These are phyloP conservation scores for Trichechus manatus DNA, from an alignment of 2,113 vertebrate genomes.

Conservation along the genomic window DNA sequence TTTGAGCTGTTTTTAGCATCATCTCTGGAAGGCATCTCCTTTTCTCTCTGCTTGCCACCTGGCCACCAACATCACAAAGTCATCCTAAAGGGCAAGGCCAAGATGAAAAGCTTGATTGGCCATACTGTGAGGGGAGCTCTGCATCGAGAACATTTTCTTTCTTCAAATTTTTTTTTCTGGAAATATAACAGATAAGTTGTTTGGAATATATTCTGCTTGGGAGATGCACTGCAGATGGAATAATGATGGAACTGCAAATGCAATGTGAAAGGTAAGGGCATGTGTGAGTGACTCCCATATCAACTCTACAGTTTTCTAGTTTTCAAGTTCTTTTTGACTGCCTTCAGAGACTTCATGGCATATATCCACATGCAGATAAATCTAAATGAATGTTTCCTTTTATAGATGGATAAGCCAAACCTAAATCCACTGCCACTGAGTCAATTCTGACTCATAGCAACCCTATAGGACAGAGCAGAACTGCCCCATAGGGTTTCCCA, in stretches of 20 bases:
- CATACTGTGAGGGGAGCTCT: neutral
- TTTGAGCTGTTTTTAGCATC: neutral
- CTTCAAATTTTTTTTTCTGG: neutral
- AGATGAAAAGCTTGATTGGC: neutral
- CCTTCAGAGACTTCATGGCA: neutral
- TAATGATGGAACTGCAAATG: neutral
- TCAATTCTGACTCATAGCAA: too few species aligned
- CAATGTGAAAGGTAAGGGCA: neutral
- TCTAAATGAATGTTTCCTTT: neutral
- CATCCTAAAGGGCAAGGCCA: neutral
- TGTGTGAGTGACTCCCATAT: neutral
- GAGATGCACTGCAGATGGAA: neutral
- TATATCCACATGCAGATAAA: neutral
- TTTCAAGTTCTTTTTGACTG: neutral
- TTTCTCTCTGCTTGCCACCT: neutral
- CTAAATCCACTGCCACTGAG: too few species aligned
- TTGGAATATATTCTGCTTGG: neutral
- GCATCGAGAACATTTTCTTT: neutral
- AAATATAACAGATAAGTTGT: neutral
- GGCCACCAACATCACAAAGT: neutral
- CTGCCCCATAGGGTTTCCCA: too few species aligned
- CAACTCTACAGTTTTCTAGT: neutral
- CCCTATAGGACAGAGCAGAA: too few species aligned
- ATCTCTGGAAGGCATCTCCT: neutral
- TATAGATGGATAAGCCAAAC: neutral